Conservation (phyloP, 2,113 vertebrate genomes). For the Anhinga rufa region DNA sequence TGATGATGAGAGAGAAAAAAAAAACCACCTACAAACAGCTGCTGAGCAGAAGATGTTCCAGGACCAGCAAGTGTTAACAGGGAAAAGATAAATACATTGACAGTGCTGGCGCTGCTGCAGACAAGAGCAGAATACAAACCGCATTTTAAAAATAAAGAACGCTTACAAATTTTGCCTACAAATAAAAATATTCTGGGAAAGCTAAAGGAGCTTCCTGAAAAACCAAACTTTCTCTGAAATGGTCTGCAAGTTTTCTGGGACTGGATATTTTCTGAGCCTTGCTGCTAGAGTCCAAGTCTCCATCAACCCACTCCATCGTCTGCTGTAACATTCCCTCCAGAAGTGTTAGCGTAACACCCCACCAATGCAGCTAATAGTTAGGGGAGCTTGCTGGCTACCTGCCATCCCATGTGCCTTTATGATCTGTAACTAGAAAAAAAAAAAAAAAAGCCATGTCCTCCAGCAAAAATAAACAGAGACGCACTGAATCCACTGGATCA, state of each 20-base stretch:
- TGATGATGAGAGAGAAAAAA: background rate
- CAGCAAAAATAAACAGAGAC: background rate
- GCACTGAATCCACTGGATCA: conserved; percentile 16
- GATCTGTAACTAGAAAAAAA: background rate
- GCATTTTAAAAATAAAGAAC: conserved; percentile 29
- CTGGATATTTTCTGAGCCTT: background rate
- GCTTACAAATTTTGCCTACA: conserved; percentile 45
- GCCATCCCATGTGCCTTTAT: background rate
- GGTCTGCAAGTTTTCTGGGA: conserved; percentile 17
- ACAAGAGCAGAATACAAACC: conserved; percentile 33
- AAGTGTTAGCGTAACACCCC: background rate
- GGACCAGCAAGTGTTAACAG: conserved; percentile 27
- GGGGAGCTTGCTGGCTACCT: background rate
- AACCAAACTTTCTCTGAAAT: background rate
- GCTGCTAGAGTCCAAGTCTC: background rate
- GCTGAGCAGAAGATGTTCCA: conserved; percentile 33
- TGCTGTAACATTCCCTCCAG: background rate
- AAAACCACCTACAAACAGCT: conserved; percentile 40
- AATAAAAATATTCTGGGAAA: conserved; percentile 25
- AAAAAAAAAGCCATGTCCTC: background rate
- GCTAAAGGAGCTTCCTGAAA: conserved; percentile 26
- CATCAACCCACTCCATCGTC: background rate
- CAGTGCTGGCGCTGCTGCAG: background rate
- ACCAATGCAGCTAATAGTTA: background rate
- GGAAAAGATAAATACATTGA: conserved; percentile 6